Conservation (phyloP, 2,888 invertebrate species). For the Polydrusus pterygomalis region DNA sequence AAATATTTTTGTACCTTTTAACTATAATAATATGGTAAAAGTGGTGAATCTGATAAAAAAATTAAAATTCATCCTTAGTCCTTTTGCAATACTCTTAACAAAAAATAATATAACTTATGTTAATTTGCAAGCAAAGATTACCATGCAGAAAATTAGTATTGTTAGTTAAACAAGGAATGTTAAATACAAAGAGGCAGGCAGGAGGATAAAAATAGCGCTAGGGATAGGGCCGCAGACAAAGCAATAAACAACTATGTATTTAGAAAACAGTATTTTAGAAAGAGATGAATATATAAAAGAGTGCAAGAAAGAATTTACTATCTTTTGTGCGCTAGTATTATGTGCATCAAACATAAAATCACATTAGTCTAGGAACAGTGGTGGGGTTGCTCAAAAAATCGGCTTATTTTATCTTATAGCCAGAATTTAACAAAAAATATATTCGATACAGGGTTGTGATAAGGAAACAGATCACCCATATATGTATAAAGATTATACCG, state of each 20-base stretch:
- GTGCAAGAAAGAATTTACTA: not conserved
- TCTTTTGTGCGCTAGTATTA: not conserved
- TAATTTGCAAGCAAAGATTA: slow-evolving; percentile 19
- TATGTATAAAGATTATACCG: no score
- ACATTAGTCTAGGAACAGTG: not conserved
- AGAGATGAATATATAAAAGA: not conserved
- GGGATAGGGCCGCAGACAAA: slow-evolving; percentile 34
- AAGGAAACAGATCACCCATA: no score
- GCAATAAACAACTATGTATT: slow-evolving; percentile 15
- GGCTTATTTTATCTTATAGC: no score
- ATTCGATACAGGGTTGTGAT: no score
- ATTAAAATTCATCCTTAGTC: no score
- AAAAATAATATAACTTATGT: not conserved
- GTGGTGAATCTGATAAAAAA: no score
- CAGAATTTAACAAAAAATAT: no score
- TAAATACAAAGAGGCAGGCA: slow-evolving; percentile 24
- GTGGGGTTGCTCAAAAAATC: not conserved
- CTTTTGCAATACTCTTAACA: not conserved
- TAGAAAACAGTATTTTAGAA: not conserved
- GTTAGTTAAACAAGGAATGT: slow-evolving; percentile 38
- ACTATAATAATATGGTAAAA: no score
- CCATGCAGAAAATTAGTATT: slow-evolving; percentile 28
- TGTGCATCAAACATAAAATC: not conserved
- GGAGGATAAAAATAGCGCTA: slow-evolving; percentile 11
- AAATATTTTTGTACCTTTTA: no score